A percentile compares a stretch with the other conserved stretches of the same genome.
Evolutionary conservation across 2,113 vertebrate genomes (phyloP).

Genomic region (Colistium nudipinnis): DNA sequence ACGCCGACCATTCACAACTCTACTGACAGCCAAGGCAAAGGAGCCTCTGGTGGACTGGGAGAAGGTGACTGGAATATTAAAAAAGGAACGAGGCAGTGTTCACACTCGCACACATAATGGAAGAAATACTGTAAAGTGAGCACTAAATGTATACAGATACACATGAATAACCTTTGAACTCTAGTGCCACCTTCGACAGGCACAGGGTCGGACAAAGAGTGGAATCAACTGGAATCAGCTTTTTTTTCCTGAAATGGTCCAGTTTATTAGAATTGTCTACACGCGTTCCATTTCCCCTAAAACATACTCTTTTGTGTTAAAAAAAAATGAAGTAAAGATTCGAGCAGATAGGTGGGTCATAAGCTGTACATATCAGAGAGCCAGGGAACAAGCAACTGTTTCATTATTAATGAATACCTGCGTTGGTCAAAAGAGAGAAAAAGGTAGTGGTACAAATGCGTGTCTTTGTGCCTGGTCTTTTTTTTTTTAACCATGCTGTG

Average conservation of each 20-base stretch:
- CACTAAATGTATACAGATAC: slow-evolving; percentile 9
- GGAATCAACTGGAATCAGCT: too few species aligned
- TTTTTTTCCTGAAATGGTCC: too few species aligned
- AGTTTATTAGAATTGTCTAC: too few species aligned
- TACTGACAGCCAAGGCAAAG: slow-evolving; percentile 52
- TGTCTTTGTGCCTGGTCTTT: slow-evolving; percentile 5
- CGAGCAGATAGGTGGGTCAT: neutral
- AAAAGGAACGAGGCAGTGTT: slow-evolving; percentile 27
- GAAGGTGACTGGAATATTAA: slow-evolving; percentile 73
- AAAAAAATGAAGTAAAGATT: neutral
- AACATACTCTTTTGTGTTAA: too few species aligned
- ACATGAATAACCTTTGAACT: slow-evolving; percentile 29
- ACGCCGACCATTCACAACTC: slow-evolving; percentile 48
- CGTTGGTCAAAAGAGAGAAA: slow-evolving; percentile 6
- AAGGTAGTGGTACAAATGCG: neutral
- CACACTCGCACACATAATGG: slow-evolving; percentile 2
- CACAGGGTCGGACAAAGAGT: neutral
- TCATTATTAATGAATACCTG: neutral
- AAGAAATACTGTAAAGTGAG: slow-evolving; percentile 1
- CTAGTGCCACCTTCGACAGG: slow-evolving; percentile 47
- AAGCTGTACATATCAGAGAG: neutral
- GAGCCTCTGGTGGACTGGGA: slow-evolving; percentile 48
- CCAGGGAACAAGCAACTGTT: neutral
- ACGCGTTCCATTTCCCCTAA: too few species aligned
- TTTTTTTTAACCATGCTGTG: slow-evolving; percentile 12